A percentile compares a stretch with the other conserved stretches of the same genome.
These are phyloP conservation scores for Acridotheres tristis DNA, from an alignment of 2,797 vertebrate species.

Conservation along the genomic window DNA sequence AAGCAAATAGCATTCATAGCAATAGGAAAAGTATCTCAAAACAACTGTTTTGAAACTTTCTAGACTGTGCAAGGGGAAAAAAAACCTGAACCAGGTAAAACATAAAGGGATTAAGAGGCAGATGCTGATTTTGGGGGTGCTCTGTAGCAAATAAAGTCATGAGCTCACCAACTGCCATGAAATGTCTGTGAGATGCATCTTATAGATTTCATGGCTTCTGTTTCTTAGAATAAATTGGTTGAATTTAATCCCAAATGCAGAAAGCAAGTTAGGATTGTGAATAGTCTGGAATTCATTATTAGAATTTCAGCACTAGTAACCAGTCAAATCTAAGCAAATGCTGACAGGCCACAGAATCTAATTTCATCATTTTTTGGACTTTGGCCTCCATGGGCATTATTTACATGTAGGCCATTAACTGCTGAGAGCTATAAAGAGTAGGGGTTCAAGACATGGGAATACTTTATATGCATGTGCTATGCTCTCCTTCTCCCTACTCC, in stretches of 20 bases:
- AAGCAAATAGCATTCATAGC: not conserved
- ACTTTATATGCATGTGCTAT: not conserved
- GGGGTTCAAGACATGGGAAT: not conserved
- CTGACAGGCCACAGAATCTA: not conserved
- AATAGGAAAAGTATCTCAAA: not conserved
- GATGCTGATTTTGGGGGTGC: not conserved
- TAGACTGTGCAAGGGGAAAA: not conserved
- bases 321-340: not conserved
- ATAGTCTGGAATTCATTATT: slow-evolving; percentile 10
- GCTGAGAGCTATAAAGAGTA: not conserved
- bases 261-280: not conserved
- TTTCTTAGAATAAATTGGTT: not conserved
- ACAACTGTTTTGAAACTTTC: not conserved
- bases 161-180: not conserved
- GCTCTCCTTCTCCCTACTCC: not conserved
- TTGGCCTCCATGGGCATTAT: not conserved
- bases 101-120: not conserved
- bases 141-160: not conserved
- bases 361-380: not conserved
- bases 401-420: not conserved
- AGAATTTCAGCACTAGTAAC: not conserved
- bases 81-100: not conserved
- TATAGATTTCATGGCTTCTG: not conserved
- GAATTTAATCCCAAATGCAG: not conserved
- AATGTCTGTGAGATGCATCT: not conserved